Evolutionary conservation across 2,113 vertebrate species (phyloP), one percentile per base, ranked within the genome.

Genomic region (Myodes glareolus): DNA sequence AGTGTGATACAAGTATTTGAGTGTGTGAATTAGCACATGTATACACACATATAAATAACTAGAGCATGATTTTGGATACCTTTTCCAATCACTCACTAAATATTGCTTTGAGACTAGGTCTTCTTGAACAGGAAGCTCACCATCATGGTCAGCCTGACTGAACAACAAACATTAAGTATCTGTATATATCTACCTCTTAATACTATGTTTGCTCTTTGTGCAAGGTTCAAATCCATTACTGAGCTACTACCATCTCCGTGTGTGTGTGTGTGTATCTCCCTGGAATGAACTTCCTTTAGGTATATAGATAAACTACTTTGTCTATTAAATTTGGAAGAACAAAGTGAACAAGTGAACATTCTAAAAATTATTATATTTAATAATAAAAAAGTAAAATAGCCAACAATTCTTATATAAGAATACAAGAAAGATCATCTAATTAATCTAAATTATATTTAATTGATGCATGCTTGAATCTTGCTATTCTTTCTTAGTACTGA

Each of bases 361-460:
- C 8, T 65, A 55, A 39, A 92, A 97, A 80, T 70, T 13, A 81
- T 9, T 13, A 31, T 17, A 88, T 70, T 92, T 82, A 68, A 21
- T 75, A 92, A 77, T 73, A 91, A 90, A 88, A 88, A 42, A 73
- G 5, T 2, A 94, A 96, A 93, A 91, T 93, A 89, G 72, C 65
- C 61, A 68, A 47, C 81, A 55, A 91, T 89, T 3, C 5, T 31
- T 94, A n/a, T 7, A 31, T 92, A 81, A 88, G n/a, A 87, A 77
- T 81, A 52, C 63, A 91, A 89, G 45, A 95, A 76, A n/a, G 55
- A 73, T 58, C 13, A 89, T 50, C 47, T 75, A 95, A 84, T 91
- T 90, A 19, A 8, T 95, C 55, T 92, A 91, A 97, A 94, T 96
- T 95, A 91, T 31, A 97, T 21, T 88, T 98, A 92, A 96, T 98